Percentiles rank a stretch among this genome's conserved stretches.
These are phyloP conservation scores for Xylocopa sonorina DNA, from an alignment of 1,140 invertebrate genomes.

Conservation along the genomic window DNA sequence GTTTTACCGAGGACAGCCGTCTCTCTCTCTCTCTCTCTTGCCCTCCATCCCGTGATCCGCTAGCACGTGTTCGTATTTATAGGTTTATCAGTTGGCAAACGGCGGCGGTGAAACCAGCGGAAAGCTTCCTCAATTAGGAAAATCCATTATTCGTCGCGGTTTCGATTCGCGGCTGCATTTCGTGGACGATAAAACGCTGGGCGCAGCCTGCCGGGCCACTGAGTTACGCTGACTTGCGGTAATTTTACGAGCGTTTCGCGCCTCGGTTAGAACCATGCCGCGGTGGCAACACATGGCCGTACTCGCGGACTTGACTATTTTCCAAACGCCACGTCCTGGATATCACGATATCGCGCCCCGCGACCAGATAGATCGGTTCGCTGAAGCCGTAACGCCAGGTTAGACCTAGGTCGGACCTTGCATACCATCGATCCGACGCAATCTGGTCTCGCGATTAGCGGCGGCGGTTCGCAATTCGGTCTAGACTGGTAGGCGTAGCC, in stretches of 20 bases:
- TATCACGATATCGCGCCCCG: too few species aligned
- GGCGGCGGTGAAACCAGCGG: not conserved
- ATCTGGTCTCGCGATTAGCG: not conserved
- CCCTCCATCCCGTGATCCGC: not conserved
- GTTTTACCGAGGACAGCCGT: conserved; percentile 6
- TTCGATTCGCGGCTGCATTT: conserved; percentile 2
- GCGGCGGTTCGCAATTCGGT: not conserved
- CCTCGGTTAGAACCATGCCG: not conserved
- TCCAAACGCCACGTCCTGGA: conserved; percentile 1
- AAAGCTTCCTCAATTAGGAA: not conserved
- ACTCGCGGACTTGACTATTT: not conserved
- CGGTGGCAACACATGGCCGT: not conserved
- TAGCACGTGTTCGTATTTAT: conserved; percentile 49
- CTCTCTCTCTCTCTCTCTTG: not conserved
- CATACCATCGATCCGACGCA: not conserved
- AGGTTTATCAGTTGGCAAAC: conserved; percentile 50
- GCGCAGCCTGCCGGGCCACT: not conserved
- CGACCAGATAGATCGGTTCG: not conserved
- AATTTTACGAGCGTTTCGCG: conserved; percentile 20
- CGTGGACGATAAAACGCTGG: not conserved
- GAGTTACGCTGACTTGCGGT: not conserved
- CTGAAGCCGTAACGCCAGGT: not conserved
- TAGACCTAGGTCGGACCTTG: not conserved
- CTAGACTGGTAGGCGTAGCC: not conserved
- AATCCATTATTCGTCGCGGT: not conserved